Evolutionary conservation across 2,888 invertebrate genomes (phyloP).

Genomic region (Tromatobia lineatoria): DNA sequence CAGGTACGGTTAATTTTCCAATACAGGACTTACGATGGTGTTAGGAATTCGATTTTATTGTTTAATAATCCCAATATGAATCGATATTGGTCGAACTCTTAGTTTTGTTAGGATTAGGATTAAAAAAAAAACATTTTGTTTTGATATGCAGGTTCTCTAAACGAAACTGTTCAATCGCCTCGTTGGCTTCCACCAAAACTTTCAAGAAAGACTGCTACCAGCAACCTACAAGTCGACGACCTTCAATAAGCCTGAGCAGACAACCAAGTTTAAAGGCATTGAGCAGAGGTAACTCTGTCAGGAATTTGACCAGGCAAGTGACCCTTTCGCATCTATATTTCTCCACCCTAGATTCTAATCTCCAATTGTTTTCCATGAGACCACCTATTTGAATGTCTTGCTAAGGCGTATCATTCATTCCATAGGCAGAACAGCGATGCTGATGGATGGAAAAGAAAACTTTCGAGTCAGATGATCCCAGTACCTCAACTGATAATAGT

Average conservation of each 20-base stretch:
- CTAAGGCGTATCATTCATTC: constrained; percentile 3
- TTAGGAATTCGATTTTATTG: too few species aligned
- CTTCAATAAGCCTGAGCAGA: constrained; percentile 73
- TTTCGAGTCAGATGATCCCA: constrained; percentile 54
- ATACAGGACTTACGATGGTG: too few species aligned
- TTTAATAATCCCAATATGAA: too few species aligned
- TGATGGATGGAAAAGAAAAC: constrained; percentile 68
- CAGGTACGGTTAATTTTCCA: too few species aligned
- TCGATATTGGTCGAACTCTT: background rate
- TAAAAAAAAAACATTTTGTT: background rate
- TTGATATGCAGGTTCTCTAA: constrained; percentile 82
- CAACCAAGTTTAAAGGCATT: constrained; percentile 70
- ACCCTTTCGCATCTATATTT: background rate
- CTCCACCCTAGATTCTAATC: background rate
- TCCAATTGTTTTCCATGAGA: background rate
- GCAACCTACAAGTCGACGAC: constrained; percentile 62
- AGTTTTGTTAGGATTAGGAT: constrained; percentile 5
- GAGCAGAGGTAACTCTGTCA: constrained; percentile 62
- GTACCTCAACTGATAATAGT: constrained; percentile 68
- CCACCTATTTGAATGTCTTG: background rate
- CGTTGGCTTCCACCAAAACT: constrained; percentile 85
- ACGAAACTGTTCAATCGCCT: constrained; percentile 81
- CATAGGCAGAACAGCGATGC: constrained; percentile 70
- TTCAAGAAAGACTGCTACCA: constrained; percentile 69
- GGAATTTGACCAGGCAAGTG: constrained; percentile 63